Evolutionary conservation across 2,888 invertebrate species (phyloP).

Genomic region (Hirtodrosophila cameraria): DNA sequence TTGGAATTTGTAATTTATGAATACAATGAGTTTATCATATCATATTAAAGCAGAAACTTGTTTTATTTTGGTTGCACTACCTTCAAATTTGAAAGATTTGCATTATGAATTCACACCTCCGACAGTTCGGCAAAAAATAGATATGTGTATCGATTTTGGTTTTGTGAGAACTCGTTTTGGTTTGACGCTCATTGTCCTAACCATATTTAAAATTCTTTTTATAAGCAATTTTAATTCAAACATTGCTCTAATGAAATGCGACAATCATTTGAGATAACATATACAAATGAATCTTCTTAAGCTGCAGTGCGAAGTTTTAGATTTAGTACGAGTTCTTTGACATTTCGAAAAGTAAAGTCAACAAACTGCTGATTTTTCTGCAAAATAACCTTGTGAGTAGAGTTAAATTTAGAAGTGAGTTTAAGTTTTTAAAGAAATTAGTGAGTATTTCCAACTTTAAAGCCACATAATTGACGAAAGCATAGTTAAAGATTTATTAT

Average conservation of each 20-base stretch:
- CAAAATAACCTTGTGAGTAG: slow-evolving; percentile 1
- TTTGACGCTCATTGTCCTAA: slow-evolving; percentile 21
- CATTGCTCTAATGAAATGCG: slow-evolving; percentile 23
- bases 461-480: neutral
- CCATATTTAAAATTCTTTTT: slow-evolving; percentile 1
- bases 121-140: neutral
- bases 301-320: neutral
- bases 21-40: slow-evolving; percentile 6
- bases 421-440: no score
- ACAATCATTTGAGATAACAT: slow-evolving; percentile 38
- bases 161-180: slow-evolving; percentile 20
- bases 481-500: neutral
- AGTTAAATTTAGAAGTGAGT: neutral
- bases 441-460: no score
- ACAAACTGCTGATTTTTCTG: slow-evolving; percentile 14
- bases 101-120: slow-evolving; percentile 33
- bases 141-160: neutral
- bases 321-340: neutral
- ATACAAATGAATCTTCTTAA: slow-evolving; percentile 18
- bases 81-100: slow-evolving; percentile 5
- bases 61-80: slow-evolving; percentile 6
- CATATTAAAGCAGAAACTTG: slow-evolving; percentile 17
- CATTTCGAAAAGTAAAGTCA: slow-evolving; percentile 11
- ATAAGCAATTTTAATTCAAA: slow-evolving; percentile 15
- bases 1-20: slow-evolving; percentile 57